phyloP scores from a whole-genome alignment of 2,797 vertebrate genomes.

The Simalia tracyae region DNA sequence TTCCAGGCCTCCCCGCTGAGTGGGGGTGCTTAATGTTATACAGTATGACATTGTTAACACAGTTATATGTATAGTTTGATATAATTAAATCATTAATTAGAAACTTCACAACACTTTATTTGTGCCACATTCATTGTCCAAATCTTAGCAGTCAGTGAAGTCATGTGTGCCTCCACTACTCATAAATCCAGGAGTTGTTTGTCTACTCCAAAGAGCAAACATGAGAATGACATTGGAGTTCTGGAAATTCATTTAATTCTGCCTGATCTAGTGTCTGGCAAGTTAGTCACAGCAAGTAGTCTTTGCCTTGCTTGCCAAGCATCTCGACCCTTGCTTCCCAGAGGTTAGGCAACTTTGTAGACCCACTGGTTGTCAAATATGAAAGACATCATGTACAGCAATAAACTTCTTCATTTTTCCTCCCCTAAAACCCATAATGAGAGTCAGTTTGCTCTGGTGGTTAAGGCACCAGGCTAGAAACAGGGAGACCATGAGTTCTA shows the following conservation, averaged over 20 bases:
- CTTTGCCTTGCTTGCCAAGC: not conserved
- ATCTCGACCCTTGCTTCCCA: not conserved
- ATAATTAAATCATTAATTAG: too few species aligned
- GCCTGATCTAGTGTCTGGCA: not conserved
- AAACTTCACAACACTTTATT: too few species aligned
- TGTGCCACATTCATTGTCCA: too few species aligned
- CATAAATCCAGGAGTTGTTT: too few species aligned
- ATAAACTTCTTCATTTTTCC: not conserved
- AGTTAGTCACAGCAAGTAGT: not conserved
- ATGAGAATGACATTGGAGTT: too few species aligned
- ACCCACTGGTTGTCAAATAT: not conserved
- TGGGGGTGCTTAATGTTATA: too few species aligned
- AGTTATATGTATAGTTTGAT: too few species aligned
- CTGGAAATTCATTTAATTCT: not conserved
- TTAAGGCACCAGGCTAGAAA: not conserved
- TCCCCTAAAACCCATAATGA: not conserved
- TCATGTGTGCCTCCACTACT: too few species aligned
- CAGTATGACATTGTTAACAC: too few species aligned
- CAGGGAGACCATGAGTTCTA: not conserved
- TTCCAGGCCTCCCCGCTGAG: not conserved
- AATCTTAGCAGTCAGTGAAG: too few species aligned
- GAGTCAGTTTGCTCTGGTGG: not conserved
- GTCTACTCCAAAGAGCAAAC: too few species aligned
- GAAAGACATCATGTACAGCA: not conserved
- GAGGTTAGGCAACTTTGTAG: not conserved